Evolutionary conservation across 2,888 invertebrate genomes (phyloP).

Genomic region (Cryptophagus acutangulus): DNA sequence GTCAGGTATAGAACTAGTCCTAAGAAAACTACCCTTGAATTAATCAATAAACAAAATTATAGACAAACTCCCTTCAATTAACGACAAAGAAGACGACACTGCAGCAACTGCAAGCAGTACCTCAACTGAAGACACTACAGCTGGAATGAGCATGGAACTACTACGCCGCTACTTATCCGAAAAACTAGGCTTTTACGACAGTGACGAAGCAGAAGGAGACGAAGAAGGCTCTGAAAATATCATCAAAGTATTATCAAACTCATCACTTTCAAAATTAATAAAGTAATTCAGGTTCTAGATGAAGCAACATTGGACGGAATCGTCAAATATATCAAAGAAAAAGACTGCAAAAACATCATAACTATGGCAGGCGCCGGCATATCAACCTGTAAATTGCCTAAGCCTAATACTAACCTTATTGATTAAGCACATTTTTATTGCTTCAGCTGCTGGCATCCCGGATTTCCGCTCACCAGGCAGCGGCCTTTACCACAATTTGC

Average conservation of each 20-base stretch:
- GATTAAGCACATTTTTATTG: constrained; percentile 5
- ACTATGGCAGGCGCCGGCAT: constrained; percentile 96
- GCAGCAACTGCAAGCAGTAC: too few species aligned
- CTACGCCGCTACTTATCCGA: constrained; percentile 61
- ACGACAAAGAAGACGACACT: too few species aligned
- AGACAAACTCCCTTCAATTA: too few species aligned
- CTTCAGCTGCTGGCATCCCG: constrained; percentile 87
- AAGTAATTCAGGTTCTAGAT: constrained; percentile 55
- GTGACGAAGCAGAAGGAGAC: constrained; percentile 34
- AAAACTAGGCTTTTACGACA: constrained; percentile 58
- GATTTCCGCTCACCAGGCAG: constrained; percentile 92
- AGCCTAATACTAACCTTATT: background rate
- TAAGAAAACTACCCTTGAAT: too few species aligned
- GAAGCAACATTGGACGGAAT: constrained; percentile 72
- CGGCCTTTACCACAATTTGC: constrained; percentile 86
- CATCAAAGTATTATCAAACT: constrained; percentile 14
- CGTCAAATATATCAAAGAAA: constrained; percentile 70
- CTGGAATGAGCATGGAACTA: too few species aligned
- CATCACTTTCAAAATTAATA: constrained; percentile 11
- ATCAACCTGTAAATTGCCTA: constrained; percentile 84
- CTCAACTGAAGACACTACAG: too few species aligned
- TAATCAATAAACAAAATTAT: too few species aligned
- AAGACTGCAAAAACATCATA: constrained; percentile 77
- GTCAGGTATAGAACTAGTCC: too few species aligned
- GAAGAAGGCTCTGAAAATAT: constrained; percentile 30